A percentile compares a stretch with the other conserved stretches of the same genome.
Evolutionary conservation across 2,888 invertebrate species (phyloP).

Genomic region (Rosalia funebris): DNA sequence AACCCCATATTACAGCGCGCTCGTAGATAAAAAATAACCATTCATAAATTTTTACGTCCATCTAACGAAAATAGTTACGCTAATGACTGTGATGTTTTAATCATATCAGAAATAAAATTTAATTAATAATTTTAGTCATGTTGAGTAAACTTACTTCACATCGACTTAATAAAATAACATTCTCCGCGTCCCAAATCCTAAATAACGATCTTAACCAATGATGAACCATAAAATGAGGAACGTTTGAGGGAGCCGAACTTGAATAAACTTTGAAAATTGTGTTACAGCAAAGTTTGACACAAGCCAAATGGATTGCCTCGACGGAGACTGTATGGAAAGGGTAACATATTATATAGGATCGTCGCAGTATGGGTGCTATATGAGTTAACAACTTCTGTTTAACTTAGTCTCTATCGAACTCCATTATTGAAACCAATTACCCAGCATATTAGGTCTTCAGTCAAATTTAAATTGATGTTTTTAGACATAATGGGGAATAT

Average conservation of each 20-base stretch:
- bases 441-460: not conserved
- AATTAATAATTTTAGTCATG: too few relatives aligned
- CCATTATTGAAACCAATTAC: slow-evolving; percentile 8
- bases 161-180: too few relatives aligned
- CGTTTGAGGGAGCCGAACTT: slow-evolving; percentile 14
- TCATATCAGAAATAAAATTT: too few relatives aligned
- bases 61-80: too few relatives aligned
- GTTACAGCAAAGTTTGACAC: slow-evolving; percentile 34
- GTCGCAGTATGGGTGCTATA: slow-evolving; percentile 18
- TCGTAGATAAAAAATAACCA: too few relatives aligned
- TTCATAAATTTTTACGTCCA: too few relatives aligned
- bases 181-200: not conserved
- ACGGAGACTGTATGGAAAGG: slow-evolving; percentile 15
- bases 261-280: slow-evolving; percentile 30
- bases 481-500: not conserved
- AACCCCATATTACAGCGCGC: too few relatives aligned
- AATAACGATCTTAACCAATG: not conserved
- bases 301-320: slow-evolving; percentile 33
- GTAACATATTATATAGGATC: slow-evolving; percentile 7
- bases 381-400: slow-evolving; percentile 23
- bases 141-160: too few relatives aligned
- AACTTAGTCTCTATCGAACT: slow-evolving; percentile 12
- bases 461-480: not conserved
- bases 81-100: too few relatives aligned
- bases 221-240: not conserved